Conservation (phyloP, 2,888 invertebrate genomes). For the Diogma glabrata region DNA sequence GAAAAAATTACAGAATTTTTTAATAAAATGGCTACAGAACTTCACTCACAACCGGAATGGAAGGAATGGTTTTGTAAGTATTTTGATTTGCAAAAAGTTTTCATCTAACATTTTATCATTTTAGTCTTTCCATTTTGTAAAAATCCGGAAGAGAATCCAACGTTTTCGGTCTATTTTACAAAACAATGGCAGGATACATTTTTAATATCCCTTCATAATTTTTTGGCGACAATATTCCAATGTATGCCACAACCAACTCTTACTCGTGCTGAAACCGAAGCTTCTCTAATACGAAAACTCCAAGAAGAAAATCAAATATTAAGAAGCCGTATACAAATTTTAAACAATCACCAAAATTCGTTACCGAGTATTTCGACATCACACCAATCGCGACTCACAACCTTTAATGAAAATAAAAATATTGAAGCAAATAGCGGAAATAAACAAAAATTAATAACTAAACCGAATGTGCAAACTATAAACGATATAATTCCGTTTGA, state of each 20-base stretch:
- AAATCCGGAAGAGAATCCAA: slow-evolving; percentile 81
- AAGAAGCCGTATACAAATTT: slow-evolving; percentile 41
- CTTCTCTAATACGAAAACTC: slow-evolving; percentile 61
- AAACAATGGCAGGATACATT: slow-evolving; percentile 94
- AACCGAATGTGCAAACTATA: slow-evolving; percentile 39
- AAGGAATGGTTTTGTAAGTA: slow-evolving; percentile 94
- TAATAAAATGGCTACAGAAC: slow-evolving; percentile 69
- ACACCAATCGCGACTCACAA: slow-evolving; percentile 15
- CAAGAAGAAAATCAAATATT: slow-evolving; percentile 74
- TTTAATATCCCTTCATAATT: slow-evolving; percentile 79
- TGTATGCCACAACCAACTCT: slow-evolving; percentile 80
- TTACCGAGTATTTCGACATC: slow-evolving; percentile 10
- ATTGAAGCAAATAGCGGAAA: slow-evolving; percentile 34
- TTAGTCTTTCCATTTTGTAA: slow-evolving; percentile 83
- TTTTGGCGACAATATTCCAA: slow-evolving; percentile 78
- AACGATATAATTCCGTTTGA: slow-evolving; percentile 51
- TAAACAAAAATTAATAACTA: slow-evolving; percentile 11
- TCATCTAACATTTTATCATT: slow-evolving; percentile 24
- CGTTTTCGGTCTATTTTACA: slow-evolving; percentile 80
- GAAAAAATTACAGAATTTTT: slow-evolving; percentile 88
- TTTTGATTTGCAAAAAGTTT: background rate
- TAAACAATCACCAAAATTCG: background rate
- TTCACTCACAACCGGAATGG: slow-evolving; percentile 87
- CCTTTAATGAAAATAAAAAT: slow-evolving; percentile 14
- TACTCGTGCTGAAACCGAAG: slow-evolving; percentile 76